Percentiles rank a stretch among this genome's conserved stretches.
phyloP scores from a whole-genome alignment of 1,140 invertebrate species.

The Neodiprion lecontei region DNA sequence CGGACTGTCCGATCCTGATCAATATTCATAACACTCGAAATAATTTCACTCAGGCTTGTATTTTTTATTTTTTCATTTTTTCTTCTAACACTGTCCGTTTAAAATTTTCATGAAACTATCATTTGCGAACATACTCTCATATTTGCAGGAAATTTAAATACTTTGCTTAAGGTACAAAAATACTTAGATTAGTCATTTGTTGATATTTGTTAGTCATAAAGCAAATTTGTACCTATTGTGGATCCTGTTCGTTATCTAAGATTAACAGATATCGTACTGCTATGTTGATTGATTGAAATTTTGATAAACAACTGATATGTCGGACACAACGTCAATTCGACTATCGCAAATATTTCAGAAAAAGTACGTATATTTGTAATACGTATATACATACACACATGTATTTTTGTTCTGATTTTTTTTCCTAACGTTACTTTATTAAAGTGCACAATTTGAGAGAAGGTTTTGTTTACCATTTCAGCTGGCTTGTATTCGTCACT shows the following conservation, averaged over 20 bases:
- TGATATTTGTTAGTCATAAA: background rate
- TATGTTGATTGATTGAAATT: background rate
- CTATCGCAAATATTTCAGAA: too few species aligned
- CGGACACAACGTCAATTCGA: too few species aligned
- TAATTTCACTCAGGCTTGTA: too few species aligned
- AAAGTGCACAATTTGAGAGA: background rate
- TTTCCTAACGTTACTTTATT: background rate
- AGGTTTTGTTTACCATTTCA: constrained; percentile 6
- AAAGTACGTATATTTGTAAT: background rate
- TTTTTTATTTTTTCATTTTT: too few species aligned
- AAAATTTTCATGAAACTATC: too few species aligned
- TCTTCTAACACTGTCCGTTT: too few species aligned
- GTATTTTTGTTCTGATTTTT: background rate
- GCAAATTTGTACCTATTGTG: background rate
- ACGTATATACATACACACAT: too few species aligned
- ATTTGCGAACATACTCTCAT: too few species aligned
- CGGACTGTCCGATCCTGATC: too few species aligned
- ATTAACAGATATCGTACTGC: background rate
- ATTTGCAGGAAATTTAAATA: too few species aligned
- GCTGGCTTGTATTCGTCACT: constrained; percentile 47
- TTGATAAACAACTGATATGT: background rate
- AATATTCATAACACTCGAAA: too few species aligned
- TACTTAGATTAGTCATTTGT: background rate
- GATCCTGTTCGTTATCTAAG: background rate
- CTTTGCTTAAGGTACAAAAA: too few species aligned